Conservation (phyloP, 2,113 vertebrate species). For the Chaetorhynchus papuensis region DNA sequence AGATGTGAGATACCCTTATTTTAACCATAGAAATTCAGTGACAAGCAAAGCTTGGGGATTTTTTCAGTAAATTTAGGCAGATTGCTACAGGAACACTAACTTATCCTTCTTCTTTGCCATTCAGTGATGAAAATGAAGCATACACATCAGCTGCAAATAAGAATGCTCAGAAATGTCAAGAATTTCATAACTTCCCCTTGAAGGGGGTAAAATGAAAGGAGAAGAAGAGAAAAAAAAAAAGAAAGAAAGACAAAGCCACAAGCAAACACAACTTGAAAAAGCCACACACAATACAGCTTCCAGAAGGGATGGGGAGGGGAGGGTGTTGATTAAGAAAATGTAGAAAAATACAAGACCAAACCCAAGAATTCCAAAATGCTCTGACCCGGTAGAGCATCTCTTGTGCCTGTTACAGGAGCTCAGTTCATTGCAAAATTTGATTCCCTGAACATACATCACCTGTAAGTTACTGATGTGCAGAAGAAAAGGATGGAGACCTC, state of each 20-base stretch:
- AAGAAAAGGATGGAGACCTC: not conserved
- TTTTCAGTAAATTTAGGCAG: not conserved
- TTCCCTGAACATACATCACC: not conserved
- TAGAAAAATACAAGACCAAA: not conserved
- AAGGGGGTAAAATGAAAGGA: not conserved
- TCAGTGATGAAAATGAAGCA: constrained; percentile 10
- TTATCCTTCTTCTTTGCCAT: not conserved
- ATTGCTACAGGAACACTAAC: not conserved
- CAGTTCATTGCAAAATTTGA: not conserved
- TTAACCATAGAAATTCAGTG: not conserved
- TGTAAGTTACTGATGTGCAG: not conserved
- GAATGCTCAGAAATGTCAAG: not conserved
- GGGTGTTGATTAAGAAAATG: not conserved
- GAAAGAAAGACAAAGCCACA: not conserved
- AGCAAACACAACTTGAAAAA: not conserved
- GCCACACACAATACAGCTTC: not conserved
- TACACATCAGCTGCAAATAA: not conserved
- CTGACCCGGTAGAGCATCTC: not conserved
- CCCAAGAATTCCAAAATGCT: not conserved
- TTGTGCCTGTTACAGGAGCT: not conserved
- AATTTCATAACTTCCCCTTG: not conserved
- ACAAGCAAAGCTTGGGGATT: not conserved
- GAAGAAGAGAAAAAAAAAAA: too few species aligned
- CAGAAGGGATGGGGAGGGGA: not conserved
- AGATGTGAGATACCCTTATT: not conserved